Conservation (phyloP, 2,888 invertebrate genomes). For the Tanytarsus gracilentus region DNA sequence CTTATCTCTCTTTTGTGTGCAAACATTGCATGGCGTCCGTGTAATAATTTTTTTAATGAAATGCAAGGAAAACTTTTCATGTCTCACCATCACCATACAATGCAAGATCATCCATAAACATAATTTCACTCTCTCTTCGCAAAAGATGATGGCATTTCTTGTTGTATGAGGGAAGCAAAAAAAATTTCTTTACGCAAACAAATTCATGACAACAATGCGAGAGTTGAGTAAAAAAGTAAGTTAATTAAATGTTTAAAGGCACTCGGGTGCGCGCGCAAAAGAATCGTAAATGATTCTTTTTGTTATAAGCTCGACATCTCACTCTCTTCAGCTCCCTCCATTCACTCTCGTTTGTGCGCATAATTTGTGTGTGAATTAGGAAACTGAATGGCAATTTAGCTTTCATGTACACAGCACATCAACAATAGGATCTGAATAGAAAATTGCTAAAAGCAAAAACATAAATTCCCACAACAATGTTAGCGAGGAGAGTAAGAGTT, state of each 20-base stretch:
- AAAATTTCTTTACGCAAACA: not conserved
- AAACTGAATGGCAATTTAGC: not conserved
- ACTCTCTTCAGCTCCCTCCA: not conserved
- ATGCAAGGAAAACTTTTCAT: not conserved
- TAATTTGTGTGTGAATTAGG: slow-evolving; percentile 19
- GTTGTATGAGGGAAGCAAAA: no score
- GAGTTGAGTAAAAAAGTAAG: slow-evolving; percentile 12
- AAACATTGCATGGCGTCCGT: no score
- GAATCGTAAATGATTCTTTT: slow-evolving; percentile 2
- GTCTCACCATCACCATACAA: not conserved
- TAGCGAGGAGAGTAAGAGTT: no score
- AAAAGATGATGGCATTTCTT: no score
- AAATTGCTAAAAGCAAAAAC: no score
- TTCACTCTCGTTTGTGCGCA: not conserved
- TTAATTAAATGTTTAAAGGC: slow-evolving; percentile 15
- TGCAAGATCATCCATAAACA: not conserved
- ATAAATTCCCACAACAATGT: no score
- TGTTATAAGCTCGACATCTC: not conserved
- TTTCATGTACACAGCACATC: not conserved
- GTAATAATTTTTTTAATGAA: no score
- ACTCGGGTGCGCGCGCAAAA: not conserved
- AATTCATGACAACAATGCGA: slow-evolving; percentile 15
- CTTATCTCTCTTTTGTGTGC: no score
- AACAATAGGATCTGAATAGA: slow-evolving; percentile 5
- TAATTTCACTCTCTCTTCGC: not conserved